A percentile compares a stretch with the other conserved stretches of the same genome.
Evolutionary conservation across 2,888 invertebrate species (phyloP).

Genomic region (Apocheima hispidaria): DNA sequence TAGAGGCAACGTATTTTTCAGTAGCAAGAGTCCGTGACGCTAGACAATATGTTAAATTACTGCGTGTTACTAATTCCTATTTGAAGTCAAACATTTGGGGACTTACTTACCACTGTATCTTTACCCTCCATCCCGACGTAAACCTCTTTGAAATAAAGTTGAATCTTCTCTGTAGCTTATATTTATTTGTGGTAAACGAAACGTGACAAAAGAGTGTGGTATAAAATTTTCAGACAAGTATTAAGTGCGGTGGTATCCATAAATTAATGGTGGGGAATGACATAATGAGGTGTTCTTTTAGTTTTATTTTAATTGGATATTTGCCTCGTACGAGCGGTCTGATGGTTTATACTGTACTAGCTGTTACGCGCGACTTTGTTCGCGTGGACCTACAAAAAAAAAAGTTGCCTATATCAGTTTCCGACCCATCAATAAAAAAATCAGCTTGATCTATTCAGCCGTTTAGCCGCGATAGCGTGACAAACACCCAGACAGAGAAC

Average conservation of each 20-base stretch:
- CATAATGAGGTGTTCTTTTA: slow-evolving; percentile 69
- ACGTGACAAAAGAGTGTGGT: slow-evolving; percentile 64
- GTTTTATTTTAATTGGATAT: slow-evolving; percentile 46
- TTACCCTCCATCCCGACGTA: slow-evolving; percentile 24
- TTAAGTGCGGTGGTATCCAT: slow-evolving; percentile 64
- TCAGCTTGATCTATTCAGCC: no score
- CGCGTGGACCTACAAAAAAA: no score
- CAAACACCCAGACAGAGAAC: no score
- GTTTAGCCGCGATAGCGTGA: no score
- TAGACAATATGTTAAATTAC: slow-evolving; percentile 61
- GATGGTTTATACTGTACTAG: slow-evolving; percentile 23
- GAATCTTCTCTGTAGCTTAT: not conserved
- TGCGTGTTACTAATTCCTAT: slow-evolving; percentile 68
- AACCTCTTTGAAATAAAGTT: slow-evolving; percentile 10
- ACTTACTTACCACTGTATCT: slow-evolving; percentile 39
- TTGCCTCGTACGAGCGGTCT: slow-evolving; percentile 3
- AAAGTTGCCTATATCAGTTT: no score
- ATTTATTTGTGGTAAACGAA: slow-evolving; percentile 9
- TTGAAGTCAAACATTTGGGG: slow-evolving; percentile 72
- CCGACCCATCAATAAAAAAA: no score
- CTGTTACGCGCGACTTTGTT: no score
- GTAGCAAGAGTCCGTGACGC: slow-evolving; percentile 53
- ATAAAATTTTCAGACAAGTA: slow-evolving; percentile 73
- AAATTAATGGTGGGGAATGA: slow-evolving; percentile 77
- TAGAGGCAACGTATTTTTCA: slow-evolving; percentile 19